Conservation (phyloP, 2,113 vertebrate species). For the Trogon melanurus region DNA sequence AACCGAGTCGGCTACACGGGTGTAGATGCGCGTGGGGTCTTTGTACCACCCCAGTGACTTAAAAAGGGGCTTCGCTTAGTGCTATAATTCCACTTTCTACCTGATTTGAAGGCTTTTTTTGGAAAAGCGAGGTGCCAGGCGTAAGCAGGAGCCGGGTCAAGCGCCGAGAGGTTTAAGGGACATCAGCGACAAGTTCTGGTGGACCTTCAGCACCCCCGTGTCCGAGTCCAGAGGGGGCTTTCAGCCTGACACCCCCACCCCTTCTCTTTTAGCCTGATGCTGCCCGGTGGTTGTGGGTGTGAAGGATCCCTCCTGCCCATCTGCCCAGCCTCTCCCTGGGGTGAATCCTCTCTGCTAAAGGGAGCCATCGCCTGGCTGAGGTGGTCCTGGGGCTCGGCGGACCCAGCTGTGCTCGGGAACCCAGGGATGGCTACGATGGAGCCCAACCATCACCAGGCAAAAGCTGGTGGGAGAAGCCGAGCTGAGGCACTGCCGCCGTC, state of each 20-base stretch:
- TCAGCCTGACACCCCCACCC: neutral
- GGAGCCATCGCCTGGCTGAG: neutral
- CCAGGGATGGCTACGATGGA: accelerated
- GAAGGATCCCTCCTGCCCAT: neutral
- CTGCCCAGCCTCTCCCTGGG: neutral
- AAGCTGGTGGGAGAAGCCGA: neutral
- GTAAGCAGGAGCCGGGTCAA: neutral
- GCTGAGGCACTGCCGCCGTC: accelerated
- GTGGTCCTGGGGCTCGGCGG: neutral
- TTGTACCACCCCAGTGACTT: too few relatives aligned
- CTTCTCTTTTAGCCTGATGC: neutral
- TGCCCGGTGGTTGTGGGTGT: neutral
- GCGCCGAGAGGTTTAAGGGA: neutral
- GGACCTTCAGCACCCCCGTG: neutral
- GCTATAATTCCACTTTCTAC: too few relatives aligned
- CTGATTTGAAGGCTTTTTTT: neutral
- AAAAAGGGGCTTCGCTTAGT: neutral
- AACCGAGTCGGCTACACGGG: too few relatives aligned
- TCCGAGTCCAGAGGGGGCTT: too few relatives aligned
- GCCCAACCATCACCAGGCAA: accelerated
- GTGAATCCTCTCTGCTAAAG: neutral
- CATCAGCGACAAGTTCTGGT: too few relatives aligned
- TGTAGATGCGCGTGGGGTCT: neutral
- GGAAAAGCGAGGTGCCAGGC: neutral
- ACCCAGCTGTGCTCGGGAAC: accelerated